These are phyloP conservation scores for Callyntrura guangdongensis DNA, from an alignment of 2,888 invertebrate genomes.

Conservation along the genomic window DNA sequence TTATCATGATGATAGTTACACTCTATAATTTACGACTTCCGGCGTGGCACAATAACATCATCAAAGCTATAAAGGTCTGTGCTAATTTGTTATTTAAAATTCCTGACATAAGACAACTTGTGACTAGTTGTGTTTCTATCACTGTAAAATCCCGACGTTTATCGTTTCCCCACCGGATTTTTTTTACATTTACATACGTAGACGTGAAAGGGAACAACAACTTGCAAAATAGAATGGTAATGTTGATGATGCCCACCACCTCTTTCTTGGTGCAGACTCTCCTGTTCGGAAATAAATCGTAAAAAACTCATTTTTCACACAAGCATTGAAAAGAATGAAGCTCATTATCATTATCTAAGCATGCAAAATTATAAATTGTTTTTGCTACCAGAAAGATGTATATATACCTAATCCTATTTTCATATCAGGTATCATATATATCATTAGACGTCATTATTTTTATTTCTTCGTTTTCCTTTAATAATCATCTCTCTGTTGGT, in stretches of 20 bases:
- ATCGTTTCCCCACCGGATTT: slow-evolving; percentile 39
- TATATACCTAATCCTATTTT: background rate
- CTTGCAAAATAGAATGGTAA: slow-evolving; percentile 8
- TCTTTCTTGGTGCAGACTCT: background rate
- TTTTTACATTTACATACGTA: slow-evolving; percentile 24
- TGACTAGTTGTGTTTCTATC: slow-evolving; percentile 24
- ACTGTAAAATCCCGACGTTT: slow-evolving; percentile 1
- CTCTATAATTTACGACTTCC: slow-evolving; percentile 72
- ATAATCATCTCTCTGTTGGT: slow-evolving; percentile 26
- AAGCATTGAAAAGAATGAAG: slow-evolving; percentile 34
- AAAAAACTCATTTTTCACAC: slow-evolving; percentile 69
- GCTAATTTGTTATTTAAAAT: slow-evolving; percentile 71
- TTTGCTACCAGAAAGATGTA: slow-evolving; percentile 9
- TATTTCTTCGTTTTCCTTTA: slow-evolving; percentile 29
- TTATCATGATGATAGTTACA: slow-evolving; percentile 76
- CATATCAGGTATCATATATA: background rate
- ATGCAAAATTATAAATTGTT: slow-evolving; percentile 70
- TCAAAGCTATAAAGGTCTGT: slow-evolving; percentile 41
- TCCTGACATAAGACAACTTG: slow-evolving; percentile 26
- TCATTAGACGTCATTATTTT: slow-evolving; percentile 18
- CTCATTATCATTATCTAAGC: slow-evolving; percentile 63
- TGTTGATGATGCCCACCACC: slow-evolving; percentile 10
- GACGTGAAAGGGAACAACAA: background rate
- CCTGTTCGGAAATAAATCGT: slow-evolving; percentile 18
- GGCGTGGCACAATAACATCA: slow-evolving; percentile 10